phyloP scores from a whole-genome alignment of 53 echinoderm and acorn worm species.

The Zoroaster sp. region DNA sequence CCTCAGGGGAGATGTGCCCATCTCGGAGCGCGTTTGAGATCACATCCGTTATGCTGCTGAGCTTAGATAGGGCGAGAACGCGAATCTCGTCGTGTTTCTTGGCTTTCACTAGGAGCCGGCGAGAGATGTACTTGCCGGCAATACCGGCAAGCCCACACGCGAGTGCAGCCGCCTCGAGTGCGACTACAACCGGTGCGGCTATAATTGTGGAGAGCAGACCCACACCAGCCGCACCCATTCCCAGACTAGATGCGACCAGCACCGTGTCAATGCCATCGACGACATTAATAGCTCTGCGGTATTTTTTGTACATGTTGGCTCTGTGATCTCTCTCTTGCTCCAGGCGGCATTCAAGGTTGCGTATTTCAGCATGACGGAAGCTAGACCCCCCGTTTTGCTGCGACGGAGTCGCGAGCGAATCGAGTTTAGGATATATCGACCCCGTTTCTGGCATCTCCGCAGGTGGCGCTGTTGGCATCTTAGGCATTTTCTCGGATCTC shows the following conservation, averaged over 20 bases:
- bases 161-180: too few relatives aligned
- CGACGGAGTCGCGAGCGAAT: not conserved
- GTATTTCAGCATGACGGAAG: not conserved
- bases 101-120: slow-evolving; percentile 8
- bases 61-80: slow-evolving; percentile 23
- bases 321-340: not conserved
- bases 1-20: slow-evolving; percentile 8
- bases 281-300: not conserved
- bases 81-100: slow-evolving; percentile 14
- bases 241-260: not conserved
- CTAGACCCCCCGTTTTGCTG: too few relatives aligned
- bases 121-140: slow-evolving; percentile 4
- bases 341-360: slow-evolving; percentile 11
- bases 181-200: too few relatives aligned
- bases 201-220: slow-evolving; percentile 16
- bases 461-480: too few relatives aligned
- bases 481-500: too few relatives aligned
- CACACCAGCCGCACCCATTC: slow-evolving; percentile 1
- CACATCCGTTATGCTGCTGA: not conserved
- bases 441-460: not conserved
- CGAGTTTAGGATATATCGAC: too few relatives aligned
- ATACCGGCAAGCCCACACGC: slow-evolving; percentile 12
- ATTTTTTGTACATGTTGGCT: slow-evolving; percentile 1
- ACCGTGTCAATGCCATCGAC: not conserved
- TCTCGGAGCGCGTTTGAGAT: slow-evolving; percentile 4